A percentile compares a stretch with the other conserved stretches of the same genome.
Evolutionary conservation across 2,113 vertebrate species (phyloP).

Genomic region (Tricholaema leucomelas): DNA sequence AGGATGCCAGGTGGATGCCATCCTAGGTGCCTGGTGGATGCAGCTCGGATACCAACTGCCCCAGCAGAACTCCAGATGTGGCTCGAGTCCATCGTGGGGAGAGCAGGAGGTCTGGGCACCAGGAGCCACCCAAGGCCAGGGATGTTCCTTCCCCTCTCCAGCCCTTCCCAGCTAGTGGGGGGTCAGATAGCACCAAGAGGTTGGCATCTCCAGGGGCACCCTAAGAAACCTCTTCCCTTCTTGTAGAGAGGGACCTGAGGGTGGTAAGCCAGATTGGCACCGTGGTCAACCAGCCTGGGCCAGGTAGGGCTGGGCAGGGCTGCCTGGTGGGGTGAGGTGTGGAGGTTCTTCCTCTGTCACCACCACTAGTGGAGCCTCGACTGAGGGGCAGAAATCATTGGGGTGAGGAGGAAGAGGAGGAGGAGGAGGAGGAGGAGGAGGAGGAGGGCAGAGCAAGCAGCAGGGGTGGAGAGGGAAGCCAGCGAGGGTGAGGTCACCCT

Average conservation of each 20-base stretch:
- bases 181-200: accelerated
- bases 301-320: too few species aligned
- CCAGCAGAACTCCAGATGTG: neutral
- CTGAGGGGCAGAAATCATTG: neutral
- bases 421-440: too few species aligned
- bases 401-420: too few species aligned
- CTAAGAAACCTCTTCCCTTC: too few species aligned
- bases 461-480: accelerated
- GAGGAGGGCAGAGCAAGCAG: neutral
- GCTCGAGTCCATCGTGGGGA: neutral
- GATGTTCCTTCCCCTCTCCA: neutral
- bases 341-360: neutral
- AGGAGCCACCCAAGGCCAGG: accelerated
- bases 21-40: neutral
- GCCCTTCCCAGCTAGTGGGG: neutral
- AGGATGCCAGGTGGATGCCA: accelerated
- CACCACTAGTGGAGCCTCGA: accelerated
- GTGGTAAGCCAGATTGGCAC: accelerated
- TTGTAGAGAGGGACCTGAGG: neutral
- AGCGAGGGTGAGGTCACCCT: neutral
- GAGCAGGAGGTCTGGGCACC: neutral
- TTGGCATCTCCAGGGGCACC: accelerated
- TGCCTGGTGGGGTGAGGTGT: accelerated
- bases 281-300: neutral
- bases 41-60: neutral